Evolutionary conservation across 2,113 vertebrate species (phyloP), one percentile per base, ranked within the genome.

Genomic region (Chaenocephalus aceratus): DNA sequence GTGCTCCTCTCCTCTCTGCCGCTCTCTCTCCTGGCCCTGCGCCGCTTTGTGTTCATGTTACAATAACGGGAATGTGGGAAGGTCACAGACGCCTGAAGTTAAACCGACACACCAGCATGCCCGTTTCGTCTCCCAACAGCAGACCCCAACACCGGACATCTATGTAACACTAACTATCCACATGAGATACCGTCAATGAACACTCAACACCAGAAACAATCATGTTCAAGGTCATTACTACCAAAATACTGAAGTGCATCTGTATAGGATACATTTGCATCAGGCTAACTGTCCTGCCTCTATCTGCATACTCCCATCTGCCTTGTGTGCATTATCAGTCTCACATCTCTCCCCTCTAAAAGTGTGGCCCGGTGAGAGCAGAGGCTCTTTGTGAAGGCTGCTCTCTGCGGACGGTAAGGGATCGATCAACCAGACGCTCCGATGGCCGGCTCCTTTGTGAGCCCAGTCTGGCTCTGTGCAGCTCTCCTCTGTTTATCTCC

Each of bases 51-150:
- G 93, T 94, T 94, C 89, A 90, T 82, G 90, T 94, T 92, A 93
- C 92, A 94, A 93, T 92, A 94, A 89, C 89, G 77, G 87, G 88
- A 91, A 94, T 90, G 84, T 87, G 83, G 72, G 80, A 97, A 98
- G 96, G 97, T 97, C 96, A 93, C 91, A 80, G 10, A 14, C 49
- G 89, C 94, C 92, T 83, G 80, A 88, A 75, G 87, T 87, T 82
- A 30, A 86, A 90, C 74, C 85, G 41, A 64, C 76, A 78, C 49
- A 80, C 69, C 54, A 11, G 69, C 75, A 64, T 80, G 79, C 86
- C 75, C 81, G 79, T 88, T 93, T 89, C 72, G 83, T 87, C 85
- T 90, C 82, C 83, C 71, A 86, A 86, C 76, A 79, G 8, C 74
- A 46, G 80, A 75, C 51, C 86, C 83, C 75, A 83, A 75, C 76